Evolutionary conservation across 2,113 vertebrate genomes (phyloP), one percentile per base, ranked within the genome.

Genomic region (Pseudolaguvia tuberculata): DNA sequence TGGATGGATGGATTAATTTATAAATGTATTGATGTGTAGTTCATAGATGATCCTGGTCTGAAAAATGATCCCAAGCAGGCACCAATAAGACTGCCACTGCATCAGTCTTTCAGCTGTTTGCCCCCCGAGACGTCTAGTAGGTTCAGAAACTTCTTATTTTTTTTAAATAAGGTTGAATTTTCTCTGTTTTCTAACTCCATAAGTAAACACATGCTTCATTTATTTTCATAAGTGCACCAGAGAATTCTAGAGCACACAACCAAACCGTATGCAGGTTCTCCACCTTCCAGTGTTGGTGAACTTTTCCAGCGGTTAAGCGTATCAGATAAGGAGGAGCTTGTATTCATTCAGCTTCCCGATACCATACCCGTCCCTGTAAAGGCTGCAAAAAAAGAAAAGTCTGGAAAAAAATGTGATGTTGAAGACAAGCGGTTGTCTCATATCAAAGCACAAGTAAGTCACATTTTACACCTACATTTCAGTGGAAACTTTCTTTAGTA

Each of bases 301-400:
- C 77, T 90, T 39, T 86, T 92, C 74, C 84, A 85, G 59, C 83
- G 85, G 12, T 83, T 92, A 45, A 82, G 81, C 50, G 47, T 91
- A 31, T 88, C 88, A 0, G 84, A 85, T 12, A 66, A 70, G 51
- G 87, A 90, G 55, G 86, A 91, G 77, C 84, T 92, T 45, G 86
- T 92, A 69, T 90, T 92, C 77, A 90, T 92, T 73, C 91, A 92
- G 84, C 75, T 92, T 15, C 91, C 91, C 0, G 90, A 91, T 79
- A 87, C 85, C 23, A 83, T 92, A 74, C 91, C 90, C 0, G 81
- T 77, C 35, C 78, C 73, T 56, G 65, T 39, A 0, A 35, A 81
- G 20, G 25, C 65, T 45, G 11, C 50, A 17, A 78, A 73, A 29
- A 20, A 62, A 17, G 76, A 86, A 15, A 86, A 73, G 45, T 14